A percentile compares a stretch with the other conserved stretches of the same genome.
phyloP scores from a whole-genome alignment of 2,797 vertebrate species.

The Zalophus californianus region DNA sequence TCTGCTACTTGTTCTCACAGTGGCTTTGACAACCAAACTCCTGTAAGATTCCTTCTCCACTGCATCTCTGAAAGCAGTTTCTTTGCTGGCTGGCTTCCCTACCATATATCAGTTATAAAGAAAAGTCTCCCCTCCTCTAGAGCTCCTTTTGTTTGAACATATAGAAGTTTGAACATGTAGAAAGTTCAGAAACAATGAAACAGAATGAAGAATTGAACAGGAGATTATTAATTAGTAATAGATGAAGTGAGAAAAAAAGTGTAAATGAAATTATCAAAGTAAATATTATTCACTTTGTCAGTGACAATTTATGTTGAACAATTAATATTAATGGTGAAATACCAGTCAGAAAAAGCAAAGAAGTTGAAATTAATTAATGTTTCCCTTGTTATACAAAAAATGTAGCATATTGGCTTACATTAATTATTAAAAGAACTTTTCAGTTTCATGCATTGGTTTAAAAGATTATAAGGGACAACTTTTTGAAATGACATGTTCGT shows the following conservation, averaged over 20 bases:
- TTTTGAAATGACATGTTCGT: not conserved
- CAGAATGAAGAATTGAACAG: not conserved
- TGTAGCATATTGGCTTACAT: not conserved
- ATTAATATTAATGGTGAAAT: not conserved
- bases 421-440: conserved; percentile 6
- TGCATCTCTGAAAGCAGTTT: not conserved
- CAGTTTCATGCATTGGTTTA: not conserved
- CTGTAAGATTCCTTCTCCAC: not conserved
- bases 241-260: not conserved
- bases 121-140: not conserved
- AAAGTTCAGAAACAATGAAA: not conserved
- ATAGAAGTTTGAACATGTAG: not conserved
- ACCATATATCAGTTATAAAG: not conserved
- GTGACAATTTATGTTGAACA: not conserved
- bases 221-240: not conserved
- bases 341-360: not conserved
- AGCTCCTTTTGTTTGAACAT: not conserved
- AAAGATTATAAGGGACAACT: not conserved
- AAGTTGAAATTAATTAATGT: not conserved
- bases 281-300: not conserved
- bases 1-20: not conserved
- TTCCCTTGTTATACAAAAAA: not conserved
- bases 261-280: not conserved
- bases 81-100: not conserved
- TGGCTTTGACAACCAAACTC: not conserved